Evolutionary conservation across 2,113 vertebrate species (phyloP).

Genomic region (Gymnorhina tibicen): DNA sequence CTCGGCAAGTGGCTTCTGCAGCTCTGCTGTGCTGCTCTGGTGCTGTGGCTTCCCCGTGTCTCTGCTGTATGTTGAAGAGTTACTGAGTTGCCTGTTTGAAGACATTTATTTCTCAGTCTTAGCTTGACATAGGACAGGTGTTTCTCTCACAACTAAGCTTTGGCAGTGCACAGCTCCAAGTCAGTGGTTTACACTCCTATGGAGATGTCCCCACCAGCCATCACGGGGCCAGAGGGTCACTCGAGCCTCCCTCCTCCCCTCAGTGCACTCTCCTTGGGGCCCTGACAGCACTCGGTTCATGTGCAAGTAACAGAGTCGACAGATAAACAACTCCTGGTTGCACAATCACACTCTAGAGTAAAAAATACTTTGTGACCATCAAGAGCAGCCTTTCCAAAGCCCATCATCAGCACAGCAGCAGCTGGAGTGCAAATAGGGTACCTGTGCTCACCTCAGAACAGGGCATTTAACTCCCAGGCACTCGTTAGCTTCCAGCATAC

Average conservation of each 20-base stretch:
- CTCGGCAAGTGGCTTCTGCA: conserved; percentile 31
- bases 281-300: neutral
- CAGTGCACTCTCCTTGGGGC: neutral
- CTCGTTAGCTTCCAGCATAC: neutral
- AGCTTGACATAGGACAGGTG: neutral
- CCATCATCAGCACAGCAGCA: neutral
- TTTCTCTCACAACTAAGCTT: neutral
- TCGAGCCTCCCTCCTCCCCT: neutral
- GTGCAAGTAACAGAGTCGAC: neutral
- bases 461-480: neutral
- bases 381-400: neutral
- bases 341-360: neutral
- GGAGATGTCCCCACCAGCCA: neutral
- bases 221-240: neutral
- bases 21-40: conserved; percentile 59
- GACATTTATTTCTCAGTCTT: neutral
- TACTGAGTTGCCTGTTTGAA: conserved; percentile 72
- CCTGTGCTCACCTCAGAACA: neutral
- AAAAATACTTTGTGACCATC: neutral
- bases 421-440: neutral
- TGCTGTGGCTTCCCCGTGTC: conserved; percentile 34
- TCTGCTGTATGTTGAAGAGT: conserved; percentile 50
- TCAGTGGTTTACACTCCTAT: neutral
- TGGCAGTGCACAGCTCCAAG: neutral
- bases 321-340: neutral